These are phyloP conservation scores for Microcebus lehilahytsara DNA, from an alignment of 2,113 vertebrate species.

Conservation along the genomic window DNA sequence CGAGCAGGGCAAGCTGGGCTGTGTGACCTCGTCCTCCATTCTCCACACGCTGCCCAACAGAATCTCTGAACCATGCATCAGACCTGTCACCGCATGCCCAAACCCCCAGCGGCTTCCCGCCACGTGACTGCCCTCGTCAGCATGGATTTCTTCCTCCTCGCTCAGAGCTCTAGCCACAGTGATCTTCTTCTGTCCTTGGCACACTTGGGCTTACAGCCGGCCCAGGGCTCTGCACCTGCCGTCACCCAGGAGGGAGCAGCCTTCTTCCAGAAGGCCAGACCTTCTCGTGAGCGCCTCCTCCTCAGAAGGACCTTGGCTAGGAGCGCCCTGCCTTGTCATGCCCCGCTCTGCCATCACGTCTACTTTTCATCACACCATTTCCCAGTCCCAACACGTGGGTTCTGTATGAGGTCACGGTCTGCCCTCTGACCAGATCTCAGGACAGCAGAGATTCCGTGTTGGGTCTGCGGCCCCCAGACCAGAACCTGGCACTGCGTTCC, in stretches of 20 bases:
- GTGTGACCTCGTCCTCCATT: background rate
- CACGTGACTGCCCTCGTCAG: background rate
- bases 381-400: background rate
- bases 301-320: background rate
- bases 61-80: background rate
- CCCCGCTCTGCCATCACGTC: background rate
- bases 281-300: background rate
- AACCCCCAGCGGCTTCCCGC: background rate
- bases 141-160: background rate
- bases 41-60: background rate
- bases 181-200: conserved; percentile 34
- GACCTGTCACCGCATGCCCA: background rate
- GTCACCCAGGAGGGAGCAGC: background rate
- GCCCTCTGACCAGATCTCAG: background rate
- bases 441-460: background rate
- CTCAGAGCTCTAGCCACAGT: background rate
- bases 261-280: background rate
- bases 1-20: background rate
- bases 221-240: conserved; percentile 41
- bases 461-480: background rate
- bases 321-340: background rate
- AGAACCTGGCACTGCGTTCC: background rate
- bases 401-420: background rate
- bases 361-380: background rate
- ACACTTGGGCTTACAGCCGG: background rate